A percentile compares a stretch with the other conserved stretches of the same genome.
phyloP scores from a whole-genome alignment of 2,113 vertebrate genomes.

The Callorhinus ursinus region DNA sequence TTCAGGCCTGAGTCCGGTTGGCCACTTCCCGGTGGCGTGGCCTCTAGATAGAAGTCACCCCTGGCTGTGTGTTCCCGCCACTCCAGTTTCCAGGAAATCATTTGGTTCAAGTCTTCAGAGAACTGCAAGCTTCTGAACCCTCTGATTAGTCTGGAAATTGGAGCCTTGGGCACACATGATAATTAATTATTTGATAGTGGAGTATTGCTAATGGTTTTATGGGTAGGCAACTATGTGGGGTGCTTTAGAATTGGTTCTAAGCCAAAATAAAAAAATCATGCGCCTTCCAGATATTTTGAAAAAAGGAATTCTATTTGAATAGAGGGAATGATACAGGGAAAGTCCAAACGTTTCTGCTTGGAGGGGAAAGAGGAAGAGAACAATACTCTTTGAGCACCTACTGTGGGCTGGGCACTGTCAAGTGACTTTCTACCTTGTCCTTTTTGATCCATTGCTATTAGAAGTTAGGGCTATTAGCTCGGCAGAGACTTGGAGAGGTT shows the following conservation, averaged over 20 bases:
- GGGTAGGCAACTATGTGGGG: background rate
- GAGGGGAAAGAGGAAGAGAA: background rate
- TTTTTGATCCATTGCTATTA: background rate
- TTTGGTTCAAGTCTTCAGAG: background rate
- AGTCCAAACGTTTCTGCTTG: background rate
- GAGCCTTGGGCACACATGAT: background rate
- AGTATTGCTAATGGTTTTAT: conserved; percentile 56
- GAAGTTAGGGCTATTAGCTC: background rate
- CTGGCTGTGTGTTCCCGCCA: background rate
- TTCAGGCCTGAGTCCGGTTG: background rate
- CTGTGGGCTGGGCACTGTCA: background rate
- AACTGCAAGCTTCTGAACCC: background rate
- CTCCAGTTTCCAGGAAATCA: background rate
- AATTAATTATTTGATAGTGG: conserved; percentile 25
- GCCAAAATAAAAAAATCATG: background rate
- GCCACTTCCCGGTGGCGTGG: background rate
- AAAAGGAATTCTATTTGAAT: background rate
- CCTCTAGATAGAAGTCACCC: background rate
- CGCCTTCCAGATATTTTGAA: background rate
- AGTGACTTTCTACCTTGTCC: background rate
- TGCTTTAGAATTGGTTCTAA: background rate
- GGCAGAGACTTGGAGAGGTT: background rate
- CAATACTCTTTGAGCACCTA: background rate
- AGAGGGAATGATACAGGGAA: background rate
- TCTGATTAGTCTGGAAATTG: background rate